Evolutionary conservation across 2,113 vertebrate species (phyloP).

Genomic region (Budorcas taxicolor): DNA sequence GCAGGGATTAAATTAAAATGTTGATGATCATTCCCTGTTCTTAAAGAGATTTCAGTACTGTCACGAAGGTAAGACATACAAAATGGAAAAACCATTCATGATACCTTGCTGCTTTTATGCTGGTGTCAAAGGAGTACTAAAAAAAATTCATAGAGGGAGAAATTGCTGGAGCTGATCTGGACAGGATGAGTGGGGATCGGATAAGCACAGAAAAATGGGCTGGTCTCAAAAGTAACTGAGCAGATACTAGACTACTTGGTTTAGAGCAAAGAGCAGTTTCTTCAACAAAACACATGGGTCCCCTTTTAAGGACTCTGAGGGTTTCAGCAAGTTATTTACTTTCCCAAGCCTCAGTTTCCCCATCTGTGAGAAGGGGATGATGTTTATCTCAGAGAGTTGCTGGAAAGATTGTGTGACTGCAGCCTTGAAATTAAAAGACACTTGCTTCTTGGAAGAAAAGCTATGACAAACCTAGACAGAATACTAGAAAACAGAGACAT

Average conservation of each 20-base stretch:
- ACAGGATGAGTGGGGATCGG: background rate
- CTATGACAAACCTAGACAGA: background rate
- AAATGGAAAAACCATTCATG: background rate
- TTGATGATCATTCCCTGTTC: background rate
- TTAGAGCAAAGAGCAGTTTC: background rate
- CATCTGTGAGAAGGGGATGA: background rate
- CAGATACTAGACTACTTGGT: background rate
- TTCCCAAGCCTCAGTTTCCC: background rate
- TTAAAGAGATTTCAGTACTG: background rate
- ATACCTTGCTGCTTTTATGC: background rate
- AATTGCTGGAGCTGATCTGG: background rate
- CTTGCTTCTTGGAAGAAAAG: background rate
- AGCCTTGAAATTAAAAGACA: background rate
- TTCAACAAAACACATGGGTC: background rate
- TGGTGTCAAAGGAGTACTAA: background rate
- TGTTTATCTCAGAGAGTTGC: background rate
- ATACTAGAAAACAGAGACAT: background rate
- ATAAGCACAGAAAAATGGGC: background rate
- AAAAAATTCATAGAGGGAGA: background rate
- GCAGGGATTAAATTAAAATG: background rate
- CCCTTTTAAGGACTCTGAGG: background rate
- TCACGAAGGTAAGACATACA: background rate
- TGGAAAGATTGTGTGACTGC: background rate
- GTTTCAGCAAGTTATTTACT: background rate
- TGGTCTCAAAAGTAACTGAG: background rate